phyloP scores from a whole-genome alignment of 2,888 invertebrate species.

The Chrysotoxum bicinctum region DNA sequence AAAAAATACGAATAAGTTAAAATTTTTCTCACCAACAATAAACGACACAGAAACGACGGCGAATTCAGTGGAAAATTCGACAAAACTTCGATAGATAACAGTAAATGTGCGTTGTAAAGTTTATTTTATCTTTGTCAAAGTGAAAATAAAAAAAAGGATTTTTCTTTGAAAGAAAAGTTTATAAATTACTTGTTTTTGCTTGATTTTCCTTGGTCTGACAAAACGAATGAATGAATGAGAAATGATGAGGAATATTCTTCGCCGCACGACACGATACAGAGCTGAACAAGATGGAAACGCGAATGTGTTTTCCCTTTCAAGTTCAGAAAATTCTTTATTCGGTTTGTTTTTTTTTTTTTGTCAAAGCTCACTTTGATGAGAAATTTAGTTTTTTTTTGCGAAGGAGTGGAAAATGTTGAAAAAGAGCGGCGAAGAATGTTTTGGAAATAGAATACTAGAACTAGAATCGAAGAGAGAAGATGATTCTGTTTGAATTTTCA shows the following conservation, averaged over 20 bases:
- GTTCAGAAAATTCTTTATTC: slow-evolving; percentile 52
- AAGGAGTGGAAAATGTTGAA: slow-evolving; percentile 8
- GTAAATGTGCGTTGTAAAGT: neutral
- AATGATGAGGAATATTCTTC: slow-evolving; percentile 51
- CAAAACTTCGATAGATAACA: neutral
- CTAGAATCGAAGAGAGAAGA: slow-evolving; percentile 12
- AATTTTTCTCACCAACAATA: neutral
- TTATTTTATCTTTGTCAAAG: neutral
- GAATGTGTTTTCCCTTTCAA: slow-evolving; percentile 64
- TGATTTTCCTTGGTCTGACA: slow-evolving; percentile 22
- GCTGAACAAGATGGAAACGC: slow-evolving; percentile 50
- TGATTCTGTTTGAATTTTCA: slow-evolving; percentile 20
- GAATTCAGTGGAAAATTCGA: slow-evolving; percentile 18
- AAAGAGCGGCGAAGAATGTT: slow-evolving; percentile 29
- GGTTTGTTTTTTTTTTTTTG: slow-evolving; percentile 1
- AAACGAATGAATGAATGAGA: slow-evolving; percentile 62
- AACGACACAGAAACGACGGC: neutral
- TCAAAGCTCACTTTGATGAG: slow-evolving; percentile 62
- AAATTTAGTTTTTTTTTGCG: neutral
- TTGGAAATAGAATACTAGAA: slow-evolving; percentile 22
- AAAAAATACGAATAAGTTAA: neutral
- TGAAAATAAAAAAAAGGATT: neutral
- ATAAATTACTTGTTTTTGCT: neutral
- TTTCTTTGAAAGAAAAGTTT: neutral
- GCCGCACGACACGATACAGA: slow-evolving; percentile 45